phyloP scores from a whole-genome alignment of 2,888 invertebrate genomes.

The Alloscopus bannaensis region DNA sequence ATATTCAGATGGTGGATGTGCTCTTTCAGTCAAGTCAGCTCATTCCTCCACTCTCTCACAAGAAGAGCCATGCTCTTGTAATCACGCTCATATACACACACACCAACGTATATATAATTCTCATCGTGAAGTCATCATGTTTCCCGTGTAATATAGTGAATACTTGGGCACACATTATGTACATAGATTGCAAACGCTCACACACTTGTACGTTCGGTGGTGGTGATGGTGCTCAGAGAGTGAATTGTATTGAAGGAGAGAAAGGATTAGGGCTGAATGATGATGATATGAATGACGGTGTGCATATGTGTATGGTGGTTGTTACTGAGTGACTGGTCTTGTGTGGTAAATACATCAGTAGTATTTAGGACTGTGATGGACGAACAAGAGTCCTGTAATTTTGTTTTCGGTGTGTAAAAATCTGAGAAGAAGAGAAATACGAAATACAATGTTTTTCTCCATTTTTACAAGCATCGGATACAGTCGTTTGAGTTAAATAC shows the following conservation, averaged over 20 bases:
- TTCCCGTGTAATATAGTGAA: background rate
- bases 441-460: no score
- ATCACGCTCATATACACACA: conserved; percentile 6
- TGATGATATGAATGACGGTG: conserved; percentile 19
- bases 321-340: conserved; percentile 41
- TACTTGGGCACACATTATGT: background rate
- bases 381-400: conserved; percentile 49
- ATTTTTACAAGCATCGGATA: no score
- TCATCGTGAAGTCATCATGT: background rate
- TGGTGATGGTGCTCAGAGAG: background rate
- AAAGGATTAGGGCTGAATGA: background rate
- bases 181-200: background rate
- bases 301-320: conserved; percentile 18
- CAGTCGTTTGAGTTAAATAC: no score
- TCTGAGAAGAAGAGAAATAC: background rate
- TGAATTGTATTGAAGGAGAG: conserved; percentile 2
- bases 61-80: conserved; percentile 9
- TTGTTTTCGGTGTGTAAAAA: conserved; percentile 28
- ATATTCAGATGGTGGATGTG: background rate
- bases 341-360: conserved; percentile 48
- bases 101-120: no score
- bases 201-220: no score
- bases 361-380: conserved; percentile 59
- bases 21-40: background rate
- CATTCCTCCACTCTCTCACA: no score